Base-by-base conservation (phyloP, 1,140 invertebrate genomes). In the Ctenoplectra terminalis region DNA sequence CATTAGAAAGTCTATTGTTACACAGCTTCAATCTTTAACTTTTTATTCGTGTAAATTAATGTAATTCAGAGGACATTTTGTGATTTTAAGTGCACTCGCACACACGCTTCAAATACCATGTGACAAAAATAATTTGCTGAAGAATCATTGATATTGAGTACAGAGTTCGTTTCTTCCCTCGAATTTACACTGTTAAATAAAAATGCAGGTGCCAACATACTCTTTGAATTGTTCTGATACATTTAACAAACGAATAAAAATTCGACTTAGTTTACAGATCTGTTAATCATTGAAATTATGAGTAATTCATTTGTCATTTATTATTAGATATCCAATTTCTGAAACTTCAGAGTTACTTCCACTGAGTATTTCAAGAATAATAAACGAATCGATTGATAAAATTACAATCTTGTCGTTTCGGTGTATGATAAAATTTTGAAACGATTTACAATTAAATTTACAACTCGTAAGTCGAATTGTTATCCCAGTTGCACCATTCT, bases 31-130 rank as follows among this genome's bases (percentile, higher is more conserved):
- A 58, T 23, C 64, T 69, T 78, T 26, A 70, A 56, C 56, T 50
- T 40, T 70, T 60, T 79, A 79, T 79, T 50, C 13, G n/a, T 71
- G 43, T 9, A 50, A 50, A 60, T 77, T 52, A 56, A 56, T 69
- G 15, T 20, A 3, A 79, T 71, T 48, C 29, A 78, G 1, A 60
- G 17, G 13, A 75, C 60, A 77, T 46, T 67, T 46, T 67, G 4
- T 11, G 29, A 50, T 26, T 40, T 46, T 54, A 43, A 69, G 46
- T 77, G 63, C 29, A 77, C 20, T 56, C 26, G 23, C 50, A 31
- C 9, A 43, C 23, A 60, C 9, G 48, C 26, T 78, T 70, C 5
- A 37, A 46, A 70, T 48, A 29, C 13, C n/a, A 29, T 46, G 13
- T 50, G 6, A 70, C n/a, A 58, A 75, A n/a, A 63, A 64, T 61